Conservation (phyloP, 2,797 vertebrate species). For the Gymnoscopelus braueri region DNA sequence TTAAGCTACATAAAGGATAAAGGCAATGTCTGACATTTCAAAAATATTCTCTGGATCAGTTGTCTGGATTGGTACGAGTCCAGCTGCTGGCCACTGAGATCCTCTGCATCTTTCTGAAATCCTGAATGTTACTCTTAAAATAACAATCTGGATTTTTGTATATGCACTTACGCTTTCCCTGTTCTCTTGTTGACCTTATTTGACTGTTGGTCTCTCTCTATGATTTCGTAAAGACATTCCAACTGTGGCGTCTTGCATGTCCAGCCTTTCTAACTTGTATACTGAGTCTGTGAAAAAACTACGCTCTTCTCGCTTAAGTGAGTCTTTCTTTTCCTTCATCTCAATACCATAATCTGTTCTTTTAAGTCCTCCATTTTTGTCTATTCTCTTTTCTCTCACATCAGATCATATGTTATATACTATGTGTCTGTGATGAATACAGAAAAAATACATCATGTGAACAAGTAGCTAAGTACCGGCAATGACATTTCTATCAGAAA, state of each 20-base stretch:
- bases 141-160: no score
- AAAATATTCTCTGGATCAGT: background rate
- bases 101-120: constrained; percentile 18
- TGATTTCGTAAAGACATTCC: constrained; percentile 89
- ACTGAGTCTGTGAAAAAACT: constrained; percentile 94
- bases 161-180: constrained; percentile 43
- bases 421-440: no score
- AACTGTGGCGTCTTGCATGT: constrained; percentile 92
- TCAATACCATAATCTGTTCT: constrained; percentile 26
- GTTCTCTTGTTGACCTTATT: no score
- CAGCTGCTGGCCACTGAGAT: constrained; percentile 49
- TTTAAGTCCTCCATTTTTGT: constrained; percentile 22
- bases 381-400: background rate
- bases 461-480: no score
- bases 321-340: constrained; percentile 72
- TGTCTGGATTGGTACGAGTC: constrained; percentile 14
- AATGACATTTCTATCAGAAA: background rate
- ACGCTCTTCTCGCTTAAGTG: constrained; percentile 89
- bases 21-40: background rate
- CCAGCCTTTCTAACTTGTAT: constrained; percentile 92
- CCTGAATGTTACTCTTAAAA: no score
- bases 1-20: background rate
- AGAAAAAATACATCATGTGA: no score
- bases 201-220: constrained; percentile 83
- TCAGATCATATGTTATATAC: background rate